Conservation (phyloP, 1,140 invertebrate species). For the Zophobas morio region DNA sequence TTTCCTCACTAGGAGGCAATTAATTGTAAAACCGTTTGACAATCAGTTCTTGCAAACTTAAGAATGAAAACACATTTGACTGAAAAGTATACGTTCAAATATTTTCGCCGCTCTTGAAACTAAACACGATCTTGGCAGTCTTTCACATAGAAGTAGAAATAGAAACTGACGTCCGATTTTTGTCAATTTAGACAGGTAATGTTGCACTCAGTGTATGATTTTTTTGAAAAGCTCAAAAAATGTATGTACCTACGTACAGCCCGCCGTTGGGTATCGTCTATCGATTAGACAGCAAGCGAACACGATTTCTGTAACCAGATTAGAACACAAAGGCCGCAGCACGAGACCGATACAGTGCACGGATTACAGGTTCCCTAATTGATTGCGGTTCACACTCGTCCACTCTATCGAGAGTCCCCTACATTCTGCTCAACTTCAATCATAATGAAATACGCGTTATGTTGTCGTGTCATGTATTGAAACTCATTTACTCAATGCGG, state of each 20-base stretch:
- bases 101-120: too few relatives aligned
- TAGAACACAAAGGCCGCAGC: constrained; percentile 58
- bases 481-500: constrained; percentile 38
- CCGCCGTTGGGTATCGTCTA: background rate
- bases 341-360: constrained; percentile 47
- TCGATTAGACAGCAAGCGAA: constrained; percentile 43
- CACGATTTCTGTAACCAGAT: constrained; percentile 61
- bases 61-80: too few relatives aligned
- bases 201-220: background rate
- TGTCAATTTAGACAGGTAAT: too few relatives aligned
- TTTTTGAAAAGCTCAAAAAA: background rate
- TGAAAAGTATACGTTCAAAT: too few relatives aligned
- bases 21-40: too few relatives aligned
- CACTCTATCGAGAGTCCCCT: constrained; percentile 29
- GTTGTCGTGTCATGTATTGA: constrained; percentile 41
- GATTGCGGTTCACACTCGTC: constrained; percentile 56
- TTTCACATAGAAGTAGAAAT: too few relatives aligned
- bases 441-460: constrained; percentile 56
- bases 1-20: too few relatives aligned
- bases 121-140: too few relatives aligned
- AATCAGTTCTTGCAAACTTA: too few relatives aligned
- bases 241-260: too few relatives aligned
- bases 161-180: too few relatives aligned
- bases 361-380: constrained; percentile 58
- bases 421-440: constrained; percentile 53